A percentile compares a stretch with the other conserved stretches of the same genome.
These are phyloP conservation scores for Patella ulyssiponensis DNA, from an alignment of 2,888 invertebrate species.

Conservation along the genomic window DNA sequence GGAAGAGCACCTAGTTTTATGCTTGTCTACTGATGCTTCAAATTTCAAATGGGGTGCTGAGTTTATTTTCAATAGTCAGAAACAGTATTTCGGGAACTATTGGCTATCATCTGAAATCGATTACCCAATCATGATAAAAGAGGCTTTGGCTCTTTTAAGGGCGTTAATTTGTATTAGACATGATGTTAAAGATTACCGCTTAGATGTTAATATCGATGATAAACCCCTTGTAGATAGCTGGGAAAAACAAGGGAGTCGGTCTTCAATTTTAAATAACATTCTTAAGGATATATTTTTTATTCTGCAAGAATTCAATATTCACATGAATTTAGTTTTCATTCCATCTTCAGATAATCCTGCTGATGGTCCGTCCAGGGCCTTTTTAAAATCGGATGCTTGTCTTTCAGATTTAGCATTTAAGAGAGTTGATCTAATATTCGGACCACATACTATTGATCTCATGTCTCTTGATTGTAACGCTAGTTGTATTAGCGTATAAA, in stretches of 20 bases:
- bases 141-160: background rate
- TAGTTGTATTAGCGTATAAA: background rate
- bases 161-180: background rate
- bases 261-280: background rate
- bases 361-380: background rate
- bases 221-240: background rate
- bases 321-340: background rate
- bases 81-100: background rate
- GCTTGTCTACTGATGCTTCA: background rate
- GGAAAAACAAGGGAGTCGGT: background rate
- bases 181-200: background rate
- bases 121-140: background rate
- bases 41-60: background rate
- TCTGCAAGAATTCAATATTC: background rate
- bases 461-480: background rate
- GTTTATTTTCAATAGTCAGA: background rate
- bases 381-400: background rate
- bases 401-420: background rate
- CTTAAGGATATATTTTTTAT: background rate
- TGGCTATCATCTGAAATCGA: background rate
- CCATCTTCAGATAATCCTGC: background rate
- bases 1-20: background rate
- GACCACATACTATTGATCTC: background rate
- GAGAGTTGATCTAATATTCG: background rate
- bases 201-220: background rate